phyloP scores from a whole-genome alignment of 92 coral and sea anemone genomes.

The Palythoa grandis region DNA sequence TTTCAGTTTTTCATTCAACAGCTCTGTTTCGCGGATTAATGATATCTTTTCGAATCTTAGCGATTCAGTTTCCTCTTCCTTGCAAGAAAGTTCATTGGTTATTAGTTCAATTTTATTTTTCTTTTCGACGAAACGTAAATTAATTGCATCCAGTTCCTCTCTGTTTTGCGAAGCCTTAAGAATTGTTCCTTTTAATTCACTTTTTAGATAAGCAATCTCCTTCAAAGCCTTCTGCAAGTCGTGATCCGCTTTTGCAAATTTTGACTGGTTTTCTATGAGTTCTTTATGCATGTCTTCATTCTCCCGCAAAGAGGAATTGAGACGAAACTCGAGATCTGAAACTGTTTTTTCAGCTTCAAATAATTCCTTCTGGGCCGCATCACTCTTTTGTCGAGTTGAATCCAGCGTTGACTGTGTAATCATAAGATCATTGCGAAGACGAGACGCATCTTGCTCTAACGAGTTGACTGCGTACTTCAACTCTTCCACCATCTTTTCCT shows the following conservation, averaged over 20 bases:
- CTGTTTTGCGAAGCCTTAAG: slow-evolving; percentile 61
- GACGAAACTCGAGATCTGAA: slow-evolving; percentile 75
- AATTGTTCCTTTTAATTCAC: slow-evolving; percentile 66
- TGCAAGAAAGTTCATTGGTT: slow-evolving; percentile 58
- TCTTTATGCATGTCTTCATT: slow-evolving; percentile 76
- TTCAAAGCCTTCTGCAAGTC: slow-evolving; percentile 62
- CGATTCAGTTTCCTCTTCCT: slow-evolving; percentile 60
- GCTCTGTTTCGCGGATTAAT: slow-evolving; percentile 61
- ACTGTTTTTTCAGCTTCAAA: slow-evolving; percentile 73
- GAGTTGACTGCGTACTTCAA: slow-evolving; percentile 63
- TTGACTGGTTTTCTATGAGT: slow-evolving; percentile 68
- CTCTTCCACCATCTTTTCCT: slow-evolving; percentile 70
- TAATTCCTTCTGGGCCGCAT: slow-evolving; percentile 68
- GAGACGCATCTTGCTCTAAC: slow-evolving; percentile 67
- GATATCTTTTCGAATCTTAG: slow-evolving; percentile 55
- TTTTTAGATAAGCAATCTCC: slow-evolving; percentile 65
- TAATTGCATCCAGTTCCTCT: slow-evolving; percentile 60
- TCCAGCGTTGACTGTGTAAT: slow-evolving; percentile 63
- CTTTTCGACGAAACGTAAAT: slow-evolving; percentile 64
- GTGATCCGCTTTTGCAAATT: slow-evolving; percentile 58
- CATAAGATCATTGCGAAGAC: slow-evolving; percentile 70
- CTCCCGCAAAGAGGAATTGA: slow-evolving; percentile 63
- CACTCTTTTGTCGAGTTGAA: slow-evolving; percentile 71
- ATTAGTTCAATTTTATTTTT: slow-evolving; percentile 53
- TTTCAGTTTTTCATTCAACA: slow-evolving; percentile 46